Percentiles rank a stretch among this genome's conserved stretches.
phyloP scores from a whole-genome alignment of 2,797 vertebrate species.

The Meda fulgida region DNA sequence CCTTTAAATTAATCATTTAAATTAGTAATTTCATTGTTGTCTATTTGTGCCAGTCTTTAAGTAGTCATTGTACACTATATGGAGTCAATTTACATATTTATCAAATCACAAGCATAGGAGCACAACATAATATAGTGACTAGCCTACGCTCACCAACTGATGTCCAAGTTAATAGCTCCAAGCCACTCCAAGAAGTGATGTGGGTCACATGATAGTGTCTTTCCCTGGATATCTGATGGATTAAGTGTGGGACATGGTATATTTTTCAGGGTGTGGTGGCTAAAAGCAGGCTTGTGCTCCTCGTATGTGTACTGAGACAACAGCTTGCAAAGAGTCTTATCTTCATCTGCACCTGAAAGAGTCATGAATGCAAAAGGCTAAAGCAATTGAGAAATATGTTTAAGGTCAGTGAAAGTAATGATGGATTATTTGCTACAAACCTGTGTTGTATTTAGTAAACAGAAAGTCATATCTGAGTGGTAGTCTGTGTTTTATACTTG shows the following conservation, averaged over 20 bases:
- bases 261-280: conserved; percentile 66
- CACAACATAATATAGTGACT: not conserved
- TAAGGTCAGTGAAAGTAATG: not conserved
- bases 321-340: conserved; percentile 75
- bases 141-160: conserved; percentile 77
- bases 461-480: conserved; percentile 86
- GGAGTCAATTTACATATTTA: not conserved
- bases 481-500: conserved; percentile 85
- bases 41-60: not conserved
- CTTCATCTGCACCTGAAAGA: conserved; percentile 67
- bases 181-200: conserved; percentile 89
- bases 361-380: conserved; percentile 1
- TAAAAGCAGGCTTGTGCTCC: conserved; percentile 77
- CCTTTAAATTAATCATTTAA: too few species aligned
- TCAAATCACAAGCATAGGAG: not conserved
- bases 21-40: not conserved
- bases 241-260: conserved; percentile 78
- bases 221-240: conserved; percentile 72
- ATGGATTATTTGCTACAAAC: conserved; percentile 68
- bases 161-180: conserved; percentile 79
- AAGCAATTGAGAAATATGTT: not conserved
- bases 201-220: conserved; percentile 74
- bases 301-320: conserved; percentile 81
- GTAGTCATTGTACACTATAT: not conserved
- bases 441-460: conserved; percentile 80